phyloP scores from a whole-genome alignment of 2,888 invertebrate species.

The Pollenia labialis region DNA sequence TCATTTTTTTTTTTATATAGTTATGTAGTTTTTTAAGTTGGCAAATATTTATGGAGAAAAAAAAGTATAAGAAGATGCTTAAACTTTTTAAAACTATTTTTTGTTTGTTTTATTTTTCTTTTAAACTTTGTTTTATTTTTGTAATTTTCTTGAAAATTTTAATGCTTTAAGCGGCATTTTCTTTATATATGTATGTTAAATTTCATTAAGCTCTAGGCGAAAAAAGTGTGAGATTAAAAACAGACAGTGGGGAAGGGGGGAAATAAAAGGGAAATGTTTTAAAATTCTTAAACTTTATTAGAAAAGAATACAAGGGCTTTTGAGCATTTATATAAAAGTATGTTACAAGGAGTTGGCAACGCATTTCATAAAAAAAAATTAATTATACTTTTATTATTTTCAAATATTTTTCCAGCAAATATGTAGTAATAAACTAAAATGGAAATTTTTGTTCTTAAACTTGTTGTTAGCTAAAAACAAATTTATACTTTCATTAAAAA shows the following conservation, averaged over 20 bases:
- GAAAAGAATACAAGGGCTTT: too few species aligned
- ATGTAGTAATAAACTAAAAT: too few species aligned
- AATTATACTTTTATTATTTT: too few species aligned
- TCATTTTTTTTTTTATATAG: slow-evolving; percentile 8
- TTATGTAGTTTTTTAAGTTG: neutral
- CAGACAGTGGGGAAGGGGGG: neutral
- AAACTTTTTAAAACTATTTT: slow-evolving; percentile 7
- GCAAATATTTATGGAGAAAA: slow-evolving; percentile 12
- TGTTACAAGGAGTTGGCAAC: too few species aligned
- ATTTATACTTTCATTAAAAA: too few species aligned
- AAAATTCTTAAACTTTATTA: neutral
- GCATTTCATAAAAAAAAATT: too few species aligned
- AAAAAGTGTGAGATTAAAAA: slow-evolving; percentile 4
- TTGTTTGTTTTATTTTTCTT: neutral
- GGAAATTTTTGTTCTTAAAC: too few species aligned
- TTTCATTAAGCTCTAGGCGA: slow-evolving; percentile 29
- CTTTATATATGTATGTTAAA: slow-evolving; percentile 11
- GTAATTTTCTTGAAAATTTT: slow-evolving; percentile 3
- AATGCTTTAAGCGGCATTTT: slow-evolving; percentile 38
- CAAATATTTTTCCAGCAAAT: too few species aligned
- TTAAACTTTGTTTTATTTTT: neutral
- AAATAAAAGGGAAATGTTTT: neutral
- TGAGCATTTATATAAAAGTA: too few species aligned
- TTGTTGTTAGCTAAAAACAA: too few species aligned
- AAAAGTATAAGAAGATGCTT: neutral